phyloP scores from a whole-genome alignment of 2,797 vertebrate species.

The Chaetophractus vellerosus region DNA sequence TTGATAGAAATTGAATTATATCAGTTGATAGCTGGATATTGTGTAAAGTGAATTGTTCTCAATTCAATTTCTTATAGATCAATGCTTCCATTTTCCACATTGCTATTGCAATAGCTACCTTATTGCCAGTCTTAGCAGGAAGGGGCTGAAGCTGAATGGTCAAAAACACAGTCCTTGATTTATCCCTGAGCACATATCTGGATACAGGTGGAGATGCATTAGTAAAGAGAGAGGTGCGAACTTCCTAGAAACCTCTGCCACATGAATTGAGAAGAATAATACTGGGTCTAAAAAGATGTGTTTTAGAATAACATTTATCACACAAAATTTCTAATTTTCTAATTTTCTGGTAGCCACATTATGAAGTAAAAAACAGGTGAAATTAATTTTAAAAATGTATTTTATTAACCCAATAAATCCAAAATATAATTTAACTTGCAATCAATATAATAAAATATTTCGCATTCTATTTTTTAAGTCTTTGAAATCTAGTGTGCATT shows the following conservation, averaged over 20 bases:
- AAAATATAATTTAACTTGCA: neutral
- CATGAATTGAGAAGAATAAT: neutral
- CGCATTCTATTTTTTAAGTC: neutral
- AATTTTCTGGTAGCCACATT: neutral
- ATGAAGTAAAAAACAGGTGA: neutral
- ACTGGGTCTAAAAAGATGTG: neutral
- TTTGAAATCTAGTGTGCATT: neutral
- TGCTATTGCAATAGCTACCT: conserved; percentile 45
- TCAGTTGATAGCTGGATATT: conserved; percentile 68
- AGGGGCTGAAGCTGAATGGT: conserved; percentile 54
- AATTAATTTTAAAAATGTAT: neutral
- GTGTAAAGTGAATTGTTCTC: conserved; percentile 75
- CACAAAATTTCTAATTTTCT: neutral
- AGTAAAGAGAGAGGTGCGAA: neutral
- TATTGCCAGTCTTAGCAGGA: conserved; percentile 61
- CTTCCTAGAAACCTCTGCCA: neutral
- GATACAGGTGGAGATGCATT: neutral
- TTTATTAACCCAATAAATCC: neutral
- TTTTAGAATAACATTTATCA: neutral
- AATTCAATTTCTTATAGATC: conserved; percentile 69
- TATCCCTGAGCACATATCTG: conserved; percentile 37
- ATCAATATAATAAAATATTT: neutral
- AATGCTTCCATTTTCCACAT: conserved; percentile 37
- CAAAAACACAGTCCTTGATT: conserved; percentile 53
- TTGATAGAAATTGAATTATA: conserved; percentile 77